Evolutionary conservation across 2,113 vertebrate genomes (phyloP).

Genomic region (Embiotoca jacksoni): DNA sequence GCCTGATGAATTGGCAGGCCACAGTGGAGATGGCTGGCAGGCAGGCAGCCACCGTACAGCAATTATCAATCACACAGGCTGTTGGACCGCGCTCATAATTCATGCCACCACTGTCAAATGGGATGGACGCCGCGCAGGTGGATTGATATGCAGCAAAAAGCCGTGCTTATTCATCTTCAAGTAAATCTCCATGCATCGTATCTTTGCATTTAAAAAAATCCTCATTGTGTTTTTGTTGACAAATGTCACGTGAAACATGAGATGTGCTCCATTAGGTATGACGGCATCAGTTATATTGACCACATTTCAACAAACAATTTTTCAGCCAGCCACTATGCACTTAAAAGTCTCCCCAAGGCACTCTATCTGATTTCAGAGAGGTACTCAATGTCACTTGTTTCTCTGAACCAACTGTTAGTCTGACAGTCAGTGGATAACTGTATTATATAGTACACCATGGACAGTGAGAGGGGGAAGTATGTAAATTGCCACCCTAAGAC

Average conservation of each 20-base stretch:
- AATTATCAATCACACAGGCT: conserved; percentile 77
- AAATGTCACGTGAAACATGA: conserved; percentile 22
- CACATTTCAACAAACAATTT: conserved; percentile 39
- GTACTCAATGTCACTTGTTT: conserved; percentile 46
- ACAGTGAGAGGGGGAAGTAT: conserved; percentile 5
- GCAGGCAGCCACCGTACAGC: conserved; percentile 61
- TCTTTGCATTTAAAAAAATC: conserved; percentile 16
- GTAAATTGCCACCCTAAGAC: conserved; percentile 36
- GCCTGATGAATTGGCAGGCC: conserved; percentile 73
- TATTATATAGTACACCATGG: conserved; percentile 25
- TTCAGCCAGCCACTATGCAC: conserved; percentile 27
- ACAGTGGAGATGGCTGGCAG: conserved; percentile 61
- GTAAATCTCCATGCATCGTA: conserved; percentile 1
- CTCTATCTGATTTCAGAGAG: conserved; percentile 42
- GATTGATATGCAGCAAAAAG: conserved; percentile 54
- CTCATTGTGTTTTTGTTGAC: neutral
- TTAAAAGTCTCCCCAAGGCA: conserved; percentile 38
- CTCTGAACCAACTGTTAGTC: conserved; percentile 34
- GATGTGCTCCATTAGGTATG: conserved; percentile 23
- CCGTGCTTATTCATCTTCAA: conserved; percentile 23
- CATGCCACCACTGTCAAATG: conserved; percentile 52
- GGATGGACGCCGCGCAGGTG: conserved; percentile 52
- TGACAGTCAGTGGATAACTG: conserved; percentile 47
- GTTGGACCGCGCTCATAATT: conserved; percentile 50
- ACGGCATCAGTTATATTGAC: conserved; percentile 36